Evolutionary conservation across 2,888 invertebrate species (phyloP), one percentile per base, ranked within the genome.

Genomic region (Nomada ruficornis): DNA sequence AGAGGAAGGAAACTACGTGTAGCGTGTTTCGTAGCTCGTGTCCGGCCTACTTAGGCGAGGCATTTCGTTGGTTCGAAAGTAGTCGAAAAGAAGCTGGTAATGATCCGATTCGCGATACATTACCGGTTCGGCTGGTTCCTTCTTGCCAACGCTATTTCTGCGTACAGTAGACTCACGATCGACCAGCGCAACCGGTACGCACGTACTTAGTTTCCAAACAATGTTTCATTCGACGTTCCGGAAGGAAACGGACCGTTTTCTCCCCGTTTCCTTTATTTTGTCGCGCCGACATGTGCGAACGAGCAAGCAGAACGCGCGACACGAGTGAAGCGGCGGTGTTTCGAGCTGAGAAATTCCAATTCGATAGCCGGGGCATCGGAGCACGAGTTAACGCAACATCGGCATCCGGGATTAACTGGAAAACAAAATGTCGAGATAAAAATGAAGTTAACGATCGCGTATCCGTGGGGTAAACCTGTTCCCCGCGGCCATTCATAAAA

Each of bases 71-170:
- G 60, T 55, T 76, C 29, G 23, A 44, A 52, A 18, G 26, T 52
- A 52, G 42, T 55, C 54, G 79, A 73, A 79, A 60, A 72, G 29
- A 11, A 74, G 54, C 42, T 20, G 69, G 54, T 88, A 88, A 88
- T 85, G 81, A 83, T 85, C 83, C 81, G 85, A 70, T 81, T 77
- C 79, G 59, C 78, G 75, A 54, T 59, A 68, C 50, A 23, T 70
- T 82, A 70, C 83, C 65, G 72, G 77, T 70, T 76, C 57, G 65
- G 36, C 59, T 42, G 26, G 70, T 69, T 81, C 70, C 63, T 62
- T 47, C 42, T 52, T 36, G 67, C 72, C 76, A 82, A 80, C 42
- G 20, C 47, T 15, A 15, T 47, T 54, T 69, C 50, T 54, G 29
- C 52, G 60, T 47, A 69, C 68, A n/a, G 52, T 57, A 47, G 74